Percentiles rank a stretch among this genome's conserved stretches.
phyloP scores from a whole-genome alignment of 2,113 vertebrate species.

The Ursus arctos region DNA sequence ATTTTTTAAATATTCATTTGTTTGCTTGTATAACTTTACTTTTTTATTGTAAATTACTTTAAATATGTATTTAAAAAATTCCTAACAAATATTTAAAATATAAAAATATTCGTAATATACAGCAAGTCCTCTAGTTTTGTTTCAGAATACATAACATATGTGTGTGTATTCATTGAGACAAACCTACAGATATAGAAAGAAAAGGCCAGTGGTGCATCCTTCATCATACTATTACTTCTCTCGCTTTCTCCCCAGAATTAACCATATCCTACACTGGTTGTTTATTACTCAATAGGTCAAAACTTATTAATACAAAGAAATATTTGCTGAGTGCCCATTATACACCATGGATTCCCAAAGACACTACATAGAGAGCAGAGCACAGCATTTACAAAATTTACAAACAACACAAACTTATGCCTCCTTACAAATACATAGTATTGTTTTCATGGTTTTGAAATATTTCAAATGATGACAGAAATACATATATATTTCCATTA shows the following conservation, averaged over 20 bases:
- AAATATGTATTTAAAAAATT: not conserved
- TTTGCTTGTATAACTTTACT: not conserved
- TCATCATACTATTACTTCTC: not conserved
- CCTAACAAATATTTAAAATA: not conserved
- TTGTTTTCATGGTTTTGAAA: not conserved
- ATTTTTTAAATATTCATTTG: not conserved
- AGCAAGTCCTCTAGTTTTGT: not conserved
- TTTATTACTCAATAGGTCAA: not conserved
- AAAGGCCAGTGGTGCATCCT: not conserved
- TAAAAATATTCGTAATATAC: not conserved
- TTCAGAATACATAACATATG: not conserved
- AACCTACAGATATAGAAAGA: not conserved
- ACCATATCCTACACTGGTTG: not conserved
- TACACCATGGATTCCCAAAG: not conserved
- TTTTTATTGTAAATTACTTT: not conserved
- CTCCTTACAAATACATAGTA: not conserved
- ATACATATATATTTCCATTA: not conserved
- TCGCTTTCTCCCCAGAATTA: not conserved
- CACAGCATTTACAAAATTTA: not conserved
- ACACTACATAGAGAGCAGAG: not conserved
- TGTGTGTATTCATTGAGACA: not conserved
- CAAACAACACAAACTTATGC: not conserved
- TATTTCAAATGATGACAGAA: not conserved
- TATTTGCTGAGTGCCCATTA: not conserved
- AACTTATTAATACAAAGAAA: not conserved